A percentile compares a stretch with the other conserved stretches of the same genome.
Conservation (phyloP, 2,797 vertebrate genomes). For the Manis javanica region DNA sequence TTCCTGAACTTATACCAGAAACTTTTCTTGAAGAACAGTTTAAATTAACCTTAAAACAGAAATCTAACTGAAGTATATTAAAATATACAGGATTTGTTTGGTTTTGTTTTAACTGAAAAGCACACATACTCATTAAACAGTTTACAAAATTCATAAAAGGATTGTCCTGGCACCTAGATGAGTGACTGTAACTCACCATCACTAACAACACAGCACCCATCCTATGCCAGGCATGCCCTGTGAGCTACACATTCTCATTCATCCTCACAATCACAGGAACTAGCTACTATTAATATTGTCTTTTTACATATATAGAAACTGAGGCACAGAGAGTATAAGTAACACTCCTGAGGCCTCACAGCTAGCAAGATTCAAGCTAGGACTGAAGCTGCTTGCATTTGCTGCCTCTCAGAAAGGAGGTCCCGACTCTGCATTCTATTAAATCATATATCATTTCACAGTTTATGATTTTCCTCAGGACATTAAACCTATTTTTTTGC, state of each 20-base stretch:
- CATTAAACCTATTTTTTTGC: background rate
- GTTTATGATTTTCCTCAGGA: background rate
- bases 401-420: background rate
- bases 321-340: background rate
- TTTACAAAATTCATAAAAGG: background rate
- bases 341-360: background rate
- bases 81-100: background rate
- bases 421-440: background rate
- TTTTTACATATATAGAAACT: background rate
- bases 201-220: background rate
- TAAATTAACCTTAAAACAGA: background rate
- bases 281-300: background rate
- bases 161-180: background rate
- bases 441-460: background rate
- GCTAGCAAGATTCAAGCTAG: background rate
- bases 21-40: background rate
- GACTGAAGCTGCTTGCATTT: background rate
- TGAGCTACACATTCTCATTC: background rate
- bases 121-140: background rate
- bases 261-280: background rate
- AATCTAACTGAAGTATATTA: background rate
- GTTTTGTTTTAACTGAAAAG: background rate
- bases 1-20: background rate
- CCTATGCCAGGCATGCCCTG: background rate
- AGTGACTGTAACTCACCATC: background rate